A percentile compares a stretch with the other conserved stretches of the same genome.
Conservation (phyloP, 2,113 vertebrate genomes). For the Malurus elegans region DNA sequence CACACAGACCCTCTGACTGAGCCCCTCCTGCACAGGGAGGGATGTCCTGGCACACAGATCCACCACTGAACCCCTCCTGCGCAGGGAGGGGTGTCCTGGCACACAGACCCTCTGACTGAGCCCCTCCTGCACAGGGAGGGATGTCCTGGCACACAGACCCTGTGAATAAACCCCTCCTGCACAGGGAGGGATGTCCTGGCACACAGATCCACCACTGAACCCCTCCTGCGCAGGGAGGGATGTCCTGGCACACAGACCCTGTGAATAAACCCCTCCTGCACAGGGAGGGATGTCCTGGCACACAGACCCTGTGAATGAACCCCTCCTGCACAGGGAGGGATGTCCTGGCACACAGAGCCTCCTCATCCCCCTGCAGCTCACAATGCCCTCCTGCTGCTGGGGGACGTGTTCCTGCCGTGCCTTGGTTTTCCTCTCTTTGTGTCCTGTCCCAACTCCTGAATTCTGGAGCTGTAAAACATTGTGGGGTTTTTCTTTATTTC, state of each 20-base stretch:
- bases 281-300: background rate
- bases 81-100: background rate
- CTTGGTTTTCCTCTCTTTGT: rapidly evolving
- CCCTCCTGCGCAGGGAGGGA: background rate
- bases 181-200: rapidly evolving
- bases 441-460: rapidly evolving
- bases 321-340: background rate
- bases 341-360: background rate
- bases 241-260: background rate
- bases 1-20: too few relatives aligned
- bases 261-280: background rate
- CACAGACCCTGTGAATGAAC: too few relatives aligned
- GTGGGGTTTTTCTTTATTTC: background rate
- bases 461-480: background rate
- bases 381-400: rapidly evolving
- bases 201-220: rapidly evolving
- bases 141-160: background rate
- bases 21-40: background rate
- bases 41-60: background rate
- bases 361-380: rapidly evolving
- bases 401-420: rapidly evolving
- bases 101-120: background rate
- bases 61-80: background rate
- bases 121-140: background rate
- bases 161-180: background rate